Conservation (phyloP, 2,797 vertebrate genomes). For the Pantherophis vulpinus region DNA sequence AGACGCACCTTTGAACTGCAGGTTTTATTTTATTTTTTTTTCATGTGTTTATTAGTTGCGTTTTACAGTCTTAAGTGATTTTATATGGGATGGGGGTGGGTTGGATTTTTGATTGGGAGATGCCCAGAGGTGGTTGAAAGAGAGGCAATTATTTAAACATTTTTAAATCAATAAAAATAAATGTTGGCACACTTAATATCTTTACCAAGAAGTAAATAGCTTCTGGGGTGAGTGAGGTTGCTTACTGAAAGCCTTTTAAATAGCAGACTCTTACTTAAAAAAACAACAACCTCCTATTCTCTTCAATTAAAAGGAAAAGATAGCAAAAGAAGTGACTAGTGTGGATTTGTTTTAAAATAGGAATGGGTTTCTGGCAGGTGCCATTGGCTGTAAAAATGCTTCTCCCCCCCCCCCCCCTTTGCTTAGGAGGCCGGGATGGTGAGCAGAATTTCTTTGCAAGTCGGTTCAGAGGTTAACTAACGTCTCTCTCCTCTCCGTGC, state of each 20-base stretch:
- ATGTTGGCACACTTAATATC: slow-evolving; percentile 25
- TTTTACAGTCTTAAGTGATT: too few species aligned
- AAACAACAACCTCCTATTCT: slow-evolving; percentile 14
- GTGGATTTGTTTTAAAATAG: not conserved
- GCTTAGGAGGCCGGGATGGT: not conserved
- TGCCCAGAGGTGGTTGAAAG: too few species aligned
- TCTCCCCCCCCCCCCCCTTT: not conserved
- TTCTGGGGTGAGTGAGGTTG: slow-evolving; percentile 22
- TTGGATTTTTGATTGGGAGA: too few species aligned
- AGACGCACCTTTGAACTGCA: too few species aligned
- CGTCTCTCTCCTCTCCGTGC: not conserved
- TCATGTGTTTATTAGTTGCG: too few species aligned
- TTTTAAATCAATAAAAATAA: not conserved
- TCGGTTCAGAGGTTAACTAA: not conserved
- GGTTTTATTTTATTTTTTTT: too few species aligned
- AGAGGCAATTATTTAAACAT: too few species aligned
- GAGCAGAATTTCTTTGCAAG: not conserved
- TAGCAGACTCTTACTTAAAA: not conserved
- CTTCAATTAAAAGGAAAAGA: not conserved
- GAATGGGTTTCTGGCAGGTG: not conserved
- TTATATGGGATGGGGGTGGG: too few species aligned
- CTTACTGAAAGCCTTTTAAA: slow-evolving; percentile 37
- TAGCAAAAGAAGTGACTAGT: not conserved
- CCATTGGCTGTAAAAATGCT: not conserved
- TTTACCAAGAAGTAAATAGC: not conserved